phyloP scores from a whole-genome alignment of 2,797 vertebrate species.

The Syngnathus acus region DNA sequence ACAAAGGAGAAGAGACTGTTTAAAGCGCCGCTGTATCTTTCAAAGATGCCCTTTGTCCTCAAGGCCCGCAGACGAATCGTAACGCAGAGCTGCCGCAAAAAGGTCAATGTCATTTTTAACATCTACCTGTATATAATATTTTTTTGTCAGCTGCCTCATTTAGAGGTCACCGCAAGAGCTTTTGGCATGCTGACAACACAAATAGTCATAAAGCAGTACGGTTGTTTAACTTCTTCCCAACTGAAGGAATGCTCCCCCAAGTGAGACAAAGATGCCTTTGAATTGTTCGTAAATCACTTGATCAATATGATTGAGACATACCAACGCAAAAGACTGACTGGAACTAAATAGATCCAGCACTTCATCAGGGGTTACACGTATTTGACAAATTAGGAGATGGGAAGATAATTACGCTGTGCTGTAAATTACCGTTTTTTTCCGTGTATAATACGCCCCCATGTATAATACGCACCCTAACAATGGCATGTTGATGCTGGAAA shows the following conservation, averaged over 20 bases:
- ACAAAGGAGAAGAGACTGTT: constrained; percentile 50
- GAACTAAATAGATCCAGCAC: not conserved
- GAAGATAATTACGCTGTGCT: not conserved
- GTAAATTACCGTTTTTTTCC: too few species aligned
- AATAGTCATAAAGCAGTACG: constrained; percentile 50
- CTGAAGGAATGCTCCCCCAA: constrained; percentile 38
- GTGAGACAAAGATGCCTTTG: constrained; percentile 25
- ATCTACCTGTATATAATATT: constrained; percentile 22
- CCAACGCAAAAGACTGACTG: constrained; percentile 10
- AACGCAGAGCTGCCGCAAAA: constrained; percentile 21
- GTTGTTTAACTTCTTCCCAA: constrained; percentile 51
- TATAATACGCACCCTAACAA: too few species aligned
- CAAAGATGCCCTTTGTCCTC: constrained; percentile 38
- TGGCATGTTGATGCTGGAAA: too few species aligned
- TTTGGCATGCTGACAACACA: constrained; percentile 57
- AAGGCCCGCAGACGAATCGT: constrained; percentile 15
- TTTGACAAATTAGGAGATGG: not conserved
- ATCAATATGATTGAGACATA: constrained; percentile 1
- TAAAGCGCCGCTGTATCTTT: constrained; percentile 31
- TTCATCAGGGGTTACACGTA: not conserved
- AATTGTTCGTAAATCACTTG: constrained; percentile 16
- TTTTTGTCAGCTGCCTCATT: constrained; percentile 14
- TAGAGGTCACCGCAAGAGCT: constrained; percentile 31
- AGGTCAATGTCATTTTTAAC: constrained; percentile 51
- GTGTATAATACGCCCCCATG: too few species aligned